A percentile compares a stretch with the other conserved stretches of the same genome.
phyloP scores from a whole-genome alignment of 2,888 invertebrate genomes.

The Agapostemon virescens region DNA sequence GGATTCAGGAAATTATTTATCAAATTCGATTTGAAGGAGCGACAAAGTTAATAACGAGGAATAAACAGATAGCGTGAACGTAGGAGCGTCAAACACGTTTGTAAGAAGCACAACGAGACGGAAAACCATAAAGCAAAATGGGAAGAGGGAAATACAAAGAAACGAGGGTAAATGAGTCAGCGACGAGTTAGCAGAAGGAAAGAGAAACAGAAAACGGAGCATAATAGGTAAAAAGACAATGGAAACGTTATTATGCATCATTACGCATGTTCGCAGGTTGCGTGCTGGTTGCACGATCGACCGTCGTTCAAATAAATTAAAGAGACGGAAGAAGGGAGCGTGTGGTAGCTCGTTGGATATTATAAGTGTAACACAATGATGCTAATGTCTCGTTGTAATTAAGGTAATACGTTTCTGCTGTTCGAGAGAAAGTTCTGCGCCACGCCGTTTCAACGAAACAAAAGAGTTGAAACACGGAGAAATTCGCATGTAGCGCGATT shows the following conservation, averaged over 20 bases:
- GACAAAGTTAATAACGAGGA: too few species aligned
- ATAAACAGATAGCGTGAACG: too few species aligned
- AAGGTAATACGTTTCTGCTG: conserved; percentile 57
- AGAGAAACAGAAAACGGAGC: not conserved
- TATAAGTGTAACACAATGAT: conserved; percentile 33
- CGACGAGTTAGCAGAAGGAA: not conserved
- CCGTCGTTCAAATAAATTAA: conserved; percentile 60
- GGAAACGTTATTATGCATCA: conserved; percentile 6
- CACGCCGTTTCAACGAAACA: not conserved
- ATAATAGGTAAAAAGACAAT: not conserved
- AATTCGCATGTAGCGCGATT: not conserved
- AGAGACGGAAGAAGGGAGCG: conserved; percentile 7
- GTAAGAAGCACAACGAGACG: too few species aligned
- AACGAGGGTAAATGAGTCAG: not conserved
- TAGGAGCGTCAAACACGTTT: too few species aligned
- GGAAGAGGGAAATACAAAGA: not conserved
- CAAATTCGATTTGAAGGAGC: too few species aligned
- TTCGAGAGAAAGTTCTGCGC: not conserved
- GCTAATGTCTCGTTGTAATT: conserved; percentile 48
- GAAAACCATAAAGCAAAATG: too few species aligned
- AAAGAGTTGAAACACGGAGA: not conserved
- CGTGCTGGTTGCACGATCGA: conserved; percentile 44
- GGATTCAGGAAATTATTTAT: too few species aligned
- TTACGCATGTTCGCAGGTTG: conserved; percentile 53
- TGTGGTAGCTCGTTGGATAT: not conserved